A percentile compares a stretch with the other conserved stretches of the same genome.
phyloP scores from a whole-genome alignment of 2,888 invertebrate genomes.

The Pheosia tremula region DNA sequence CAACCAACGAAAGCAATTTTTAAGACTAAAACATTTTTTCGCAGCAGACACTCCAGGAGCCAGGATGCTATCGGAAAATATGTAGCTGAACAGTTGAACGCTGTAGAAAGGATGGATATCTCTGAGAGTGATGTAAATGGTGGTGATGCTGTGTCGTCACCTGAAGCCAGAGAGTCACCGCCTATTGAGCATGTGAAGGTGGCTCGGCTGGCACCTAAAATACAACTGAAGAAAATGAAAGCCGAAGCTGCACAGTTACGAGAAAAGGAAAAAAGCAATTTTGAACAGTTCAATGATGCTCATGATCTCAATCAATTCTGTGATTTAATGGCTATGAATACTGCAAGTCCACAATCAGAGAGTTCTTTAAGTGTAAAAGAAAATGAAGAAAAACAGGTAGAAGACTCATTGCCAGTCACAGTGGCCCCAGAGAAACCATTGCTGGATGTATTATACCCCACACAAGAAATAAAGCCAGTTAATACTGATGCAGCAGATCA shows the following conservation, averaged over 20 bases:
- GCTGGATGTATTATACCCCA: conserved; percentile 60
- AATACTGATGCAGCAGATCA: conserved; percentile 41
- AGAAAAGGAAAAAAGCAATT: conserved; percentile 55
- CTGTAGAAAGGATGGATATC: conserved; percentile 73
- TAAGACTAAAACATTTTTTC: conserved; percentile 83
- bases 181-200: conserved; percentile 83
- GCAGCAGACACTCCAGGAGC: conserved; percentile 80
- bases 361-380: conserved; percentile 25
- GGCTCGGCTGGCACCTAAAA: conserved; percentile 80
- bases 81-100: conserved; percentile 79
- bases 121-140: conserved; percentile 73
- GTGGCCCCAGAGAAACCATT: conserved; percentile 20
- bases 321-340: conserved; percentile 30
- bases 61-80: conserved; percentile 83
- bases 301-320: conserved; percentile 31
- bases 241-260: conserved; percentile 72
- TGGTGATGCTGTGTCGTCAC: conserved; percentile 65
- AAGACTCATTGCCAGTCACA: conserved; percentile 19
- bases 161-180: conserved; percentile 70
- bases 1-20: conserved; percentile 76
- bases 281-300: conserved; percentile 33
- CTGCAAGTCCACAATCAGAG: conserved; percentile 15
- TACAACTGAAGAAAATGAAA: conserved; percentile 81
- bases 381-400: conserved; percentile 19
- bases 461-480: conserved; percentile 65